Percentiles rank a stretch among this genome's conserved stretches.
Conservation (phyloP, 1,140 invertebrate species). For the Triops longicaudatus region DNA sequence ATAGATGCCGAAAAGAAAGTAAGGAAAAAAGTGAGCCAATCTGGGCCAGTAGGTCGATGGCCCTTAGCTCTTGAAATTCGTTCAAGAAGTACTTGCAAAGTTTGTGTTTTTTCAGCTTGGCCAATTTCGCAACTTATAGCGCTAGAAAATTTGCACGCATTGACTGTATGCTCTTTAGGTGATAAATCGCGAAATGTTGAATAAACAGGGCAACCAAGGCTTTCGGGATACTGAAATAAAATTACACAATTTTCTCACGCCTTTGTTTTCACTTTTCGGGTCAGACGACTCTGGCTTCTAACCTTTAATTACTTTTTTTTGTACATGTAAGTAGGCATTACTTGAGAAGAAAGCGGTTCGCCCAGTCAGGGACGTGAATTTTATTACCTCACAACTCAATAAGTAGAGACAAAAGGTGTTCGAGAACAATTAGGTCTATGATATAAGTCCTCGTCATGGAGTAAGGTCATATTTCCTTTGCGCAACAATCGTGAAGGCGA, state of each 20-base stretch:
- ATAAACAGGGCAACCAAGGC: background rate
- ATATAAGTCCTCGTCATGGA: no score
- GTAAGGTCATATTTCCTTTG: no score
- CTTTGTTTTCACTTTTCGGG: background rate
- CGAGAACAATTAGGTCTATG: no score
- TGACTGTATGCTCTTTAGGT: no score
- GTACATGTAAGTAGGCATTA: background rate
- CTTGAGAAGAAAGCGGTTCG: no score
- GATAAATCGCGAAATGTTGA: background rate
- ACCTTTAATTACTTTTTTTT: background rate
- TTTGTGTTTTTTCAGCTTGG: background rate
- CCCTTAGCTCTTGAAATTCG: conserved; percentile 10
- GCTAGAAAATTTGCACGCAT: no score
- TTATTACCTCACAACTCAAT: no score
- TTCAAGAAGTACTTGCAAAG: background rate
- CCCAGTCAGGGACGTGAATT: no score
- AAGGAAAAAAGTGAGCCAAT: background rate
- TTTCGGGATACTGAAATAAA: background rate
- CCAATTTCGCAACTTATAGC: background rate
- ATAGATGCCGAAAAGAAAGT: background rate
- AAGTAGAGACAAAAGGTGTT: no score
- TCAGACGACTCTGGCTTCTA: background rate
- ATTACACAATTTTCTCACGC: background rate
- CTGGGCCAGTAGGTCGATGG: conserved; percentile 9
- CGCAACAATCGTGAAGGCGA: no score